Evolutionary conservation across 1,140 invertebrate genomes (phyloP), one percentile per base, ranked within the genome.

Genomic region (Cotesia typhae): DNA sequence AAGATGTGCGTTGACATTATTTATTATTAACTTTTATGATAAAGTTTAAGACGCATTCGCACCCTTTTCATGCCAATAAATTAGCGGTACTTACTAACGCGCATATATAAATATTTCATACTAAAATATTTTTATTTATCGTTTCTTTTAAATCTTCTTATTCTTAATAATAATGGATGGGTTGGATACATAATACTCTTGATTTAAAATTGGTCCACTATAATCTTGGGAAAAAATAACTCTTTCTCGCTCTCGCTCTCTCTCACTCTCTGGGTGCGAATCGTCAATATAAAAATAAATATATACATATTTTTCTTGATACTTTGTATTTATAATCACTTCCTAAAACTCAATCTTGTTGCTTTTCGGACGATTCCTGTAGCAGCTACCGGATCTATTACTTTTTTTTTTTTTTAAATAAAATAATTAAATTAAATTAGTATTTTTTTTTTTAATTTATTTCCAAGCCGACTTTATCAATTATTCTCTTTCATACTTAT

Each of bases 361-460:
- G 83, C 81, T 83, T 87, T 87, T 79, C 86, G 77, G 84, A 87
- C 87, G 80, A 84, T 80, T 75, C 86, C 85, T 74, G 84, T 86
- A 71, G 85, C 85, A 82, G 85, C 85, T 78, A 87, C 84, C 76
- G 85, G 83, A 80, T 84, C 85, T 79, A 79, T 73, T 78, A 76
- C 83, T 85, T 84, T 84, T 53, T 66, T 82, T 20, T 14, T 57
- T 57, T 12, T 12, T 12, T 57, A 3, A 57, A 28, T 61, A 12
- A 17, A 10, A 59, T 4, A 59, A 59, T 59, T 59, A 7, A 28
- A 28, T 28, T 28, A 28, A 47, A 47, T 47, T 47, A 47, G 1
- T 47, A 47, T 47, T 47, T 52, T 53, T 51, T 10, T 51, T 53
- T 4, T n/a, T 17, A 17, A 52, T 53, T 41, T 20, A 41, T 10